Evolutionary conservation across 2,888 invertebrate species (phyloP).

Genomic region (Iselma pallidipennis): DNA sequence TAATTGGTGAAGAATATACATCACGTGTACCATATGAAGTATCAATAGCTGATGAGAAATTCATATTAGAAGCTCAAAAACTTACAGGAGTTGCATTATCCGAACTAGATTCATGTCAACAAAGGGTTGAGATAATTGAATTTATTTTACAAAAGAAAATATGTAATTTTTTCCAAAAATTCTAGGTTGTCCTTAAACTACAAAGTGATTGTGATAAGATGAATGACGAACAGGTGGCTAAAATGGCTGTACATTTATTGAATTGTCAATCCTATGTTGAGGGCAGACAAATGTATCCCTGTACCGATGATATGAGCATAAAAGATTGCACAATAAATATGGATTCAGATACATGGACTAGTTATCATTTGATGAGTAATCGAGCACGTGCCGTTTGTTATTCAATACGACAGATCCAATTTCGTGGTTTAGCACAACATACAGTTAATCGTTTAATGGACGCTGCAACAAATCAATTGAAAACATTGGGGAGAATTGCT

Average conservation of each 20-base stretch:
- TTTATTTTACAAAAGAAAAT: neutral
- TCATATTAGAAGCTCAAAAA: slow-evolving; percentile 65
- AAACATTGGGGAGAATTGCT: slow-evolving; percentile 45
- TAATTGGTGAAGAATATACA: slow-evolving; percentile 34
- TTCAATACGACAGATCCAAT: slow-evolving; percentile 65
- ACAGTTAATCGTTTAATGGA: slow-evolving; percentile 67
- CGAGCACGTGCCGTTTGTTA: slow-evolving; percentile 71
- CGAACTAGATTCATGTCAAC: slow-evolving; percentile 66
- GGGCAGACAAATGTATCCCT: slow-evolving; percentile 63
- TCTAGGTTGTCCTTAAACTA: slow-evolving; percentile 64
- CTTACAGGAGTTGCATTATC: slow-evolving; percentile 61
- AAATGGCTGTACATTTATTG: slow-evolving; percentile 67
- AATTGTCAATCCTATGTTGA: slow-evolving; percentile 70
- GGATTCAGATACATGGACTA: slow-evolving; percentile 70
- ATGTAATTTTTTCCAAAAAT: neutral
- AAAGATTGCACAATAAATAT: slow-evolving; percentile 67
- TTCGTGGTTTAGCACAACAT: slow-evolving; percentile 66
- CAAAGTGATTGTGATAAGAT: slow-evolving; percentile 63
- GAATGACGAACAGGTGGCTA: slow-evolving; percentile 68
- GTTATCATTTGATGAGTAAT: slow-evolving; percentile 70
- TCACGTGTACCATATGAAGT: slow-evolving; percentile 60
- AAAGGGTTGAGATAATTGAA: slow-evolving; percentile 55
- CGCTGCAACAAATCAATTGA: slow-evolving; percentile 51
- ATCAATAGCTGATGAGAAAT: slow-evolving; percentile 63
- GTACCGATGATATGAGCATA: slow-evolving; percentile 65